phyloP scores from a whole-genome alignment of 2,113 vertebrate species.

The Sceloporus tristichus region DNA sequence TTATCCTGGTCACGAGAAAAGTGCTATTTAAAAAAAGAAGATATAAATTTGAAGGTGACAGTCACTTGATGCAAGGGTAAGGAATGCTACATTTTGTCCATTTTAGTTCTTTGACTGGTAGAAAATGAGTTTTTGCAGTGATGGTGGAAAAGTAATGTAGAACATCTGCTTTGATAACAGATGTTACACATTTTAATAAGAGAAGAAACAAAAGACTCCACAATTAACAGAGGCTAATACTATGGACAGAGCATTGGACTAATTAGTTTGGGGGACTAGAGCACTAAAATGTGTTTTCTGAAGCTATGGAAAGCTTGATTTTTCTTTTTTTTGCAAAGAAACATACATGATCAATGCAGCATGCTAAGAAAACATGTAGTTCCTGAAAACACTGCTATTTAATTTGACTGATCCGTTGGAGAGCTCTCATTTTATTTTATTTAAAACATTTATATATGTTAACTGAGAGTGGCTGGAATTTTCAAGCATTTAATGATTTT shows the following conservation, averaged over 20 bases:
- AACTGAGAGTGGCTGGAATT: not conserved
- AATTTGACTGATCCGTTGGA: not conserved
- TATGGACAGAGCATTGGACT: not conserved
- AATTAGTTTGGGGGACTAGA: not conserved
- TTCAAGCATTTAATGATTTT: not conserved
- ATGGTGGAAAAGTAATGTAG: constrained; percentile 22
- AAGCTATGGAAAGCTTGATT: not conserved
- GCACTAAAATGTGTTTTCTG: not conserved
- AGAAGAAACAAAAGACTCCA: not conserved
- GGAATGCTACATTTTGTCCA: constrained; percentile 28
- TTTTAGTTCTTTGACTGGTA: constrained; percentile 28
- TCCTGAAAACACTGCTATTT: constrained; percentile 1
- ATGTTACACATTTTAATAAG: not conserved
- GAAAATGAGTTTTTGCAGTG: constrained; percentile 20
- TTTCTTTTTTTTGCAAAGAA: not conserved
- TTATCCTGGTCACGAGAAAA: constrained; percentile 31
- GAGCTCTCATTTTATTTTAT: not conserved
- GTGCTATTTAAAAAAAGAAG: constrained; percentile 14
- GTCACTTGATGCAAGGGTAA: not conserved
- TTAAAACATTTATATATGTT: not conserved
- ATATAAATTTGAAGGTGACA: constrained; percentile 41
- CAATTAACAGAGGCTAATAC: not conserved
- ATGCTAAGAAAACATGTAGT: not conserved
- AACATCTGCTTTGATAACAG: not conserved
- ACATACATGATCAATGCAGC: too few species aligned